Conservation (phyloP, 2,888 invertebrate genomes). For the Eupelmus urozonus region DNA sequence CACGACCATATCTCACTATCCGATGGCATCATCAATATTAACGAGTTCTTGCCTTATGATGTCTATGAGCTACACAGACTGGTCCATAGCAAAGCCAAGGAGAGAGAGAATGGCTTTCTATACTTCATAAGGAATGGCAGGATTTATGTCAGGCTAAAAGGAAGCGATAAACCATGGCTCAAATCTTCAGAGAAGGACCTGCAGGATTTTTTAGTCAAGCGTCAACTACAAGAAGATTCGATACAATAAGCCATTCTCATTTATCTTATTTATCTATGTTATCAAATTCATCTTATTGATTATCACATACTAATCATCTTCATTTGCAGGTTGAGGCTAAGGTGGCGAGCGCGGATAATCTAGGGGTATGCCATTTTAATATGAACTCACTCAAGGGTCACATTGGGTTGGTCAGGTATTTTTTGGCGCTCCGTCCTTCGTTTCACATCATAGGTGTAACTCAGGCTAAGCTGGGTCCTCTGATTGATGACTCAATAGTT, state of each 20-base stretch:
- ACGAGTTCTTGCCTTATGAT: background rate
- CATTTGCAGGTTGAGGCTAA: too few species aligned
- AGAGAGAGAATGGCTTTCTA: background rate
- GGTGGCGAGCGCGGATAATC: background rate
- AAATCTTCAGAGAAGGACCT: background rate
- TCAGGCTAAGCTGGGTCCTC: background rate
- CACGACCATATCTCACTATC: background rate
- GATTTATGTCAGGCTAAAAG: background rate
- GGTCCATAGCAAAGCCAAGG: background rate
- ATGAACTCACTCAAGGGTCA: background rate
- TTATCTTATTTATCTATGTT: background rate
- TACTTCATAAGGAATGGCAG: background rate
- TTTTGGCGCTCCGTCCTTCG: background rate
- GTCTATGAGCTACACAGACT: background rate
- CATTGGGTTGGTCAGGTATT: conserved; percentile 3
- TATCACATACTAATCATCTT: background rate
- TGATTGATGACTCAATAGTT: background rate
- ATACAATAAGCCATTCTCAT: background rate
- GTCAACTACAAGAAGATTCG: background rate
- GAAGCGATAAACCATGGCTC: background rate
- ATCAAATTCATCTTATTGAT: background rate
- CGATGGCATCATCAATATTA: background rate
- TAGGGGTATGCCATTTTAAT: conserved; percentile 4
- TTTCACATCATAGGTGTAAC: background rate
- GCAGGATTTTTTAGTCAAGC: background rate